A percentile compares a stretch with the other conserved stretches of the same genome.
Evolutionary conservation across 2,888 invertebrate genomes (phyloP).

Genomic region (Hartigia nigra): DNA sequence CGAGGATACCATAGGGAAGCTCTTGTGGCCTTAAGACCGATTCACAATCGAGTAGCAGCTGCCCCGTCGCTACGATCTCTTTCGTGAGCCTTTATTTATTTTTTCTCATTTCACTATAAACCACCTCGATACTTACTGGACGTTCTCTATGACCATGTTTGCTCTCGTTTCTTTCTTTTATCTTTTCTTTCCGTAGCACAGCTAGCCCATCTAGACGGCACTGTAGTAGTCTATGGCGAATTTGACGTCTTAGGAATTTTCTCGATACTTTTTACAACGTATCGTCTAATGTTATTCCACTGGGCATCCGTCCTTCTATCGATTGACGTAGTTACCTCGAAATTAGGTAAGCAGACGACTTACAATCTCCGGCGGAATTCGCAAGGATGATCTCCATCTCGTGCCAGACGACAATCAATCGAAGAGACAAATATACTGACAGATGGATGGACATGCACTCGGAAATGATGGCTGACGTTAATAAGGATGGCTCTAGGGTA

Average conservation of each 20-base stretch:
- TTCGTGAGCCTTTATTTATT: neutral
- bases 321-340: neutral
- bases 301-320: neutral
- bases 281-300: neutral
- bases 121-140: neutral
- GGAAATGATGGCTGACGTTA: neutral
- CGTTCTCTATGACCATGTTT: conserved; percentile 27
- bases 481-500: neutral
- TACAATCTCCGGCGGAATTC: neutral
- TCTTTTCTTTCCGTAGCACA: too few species aligned
- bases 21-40: neutral
- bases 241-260: too few species aligned
- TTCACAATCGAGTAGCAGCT: neutral
- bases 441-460: neutral
- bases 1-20: conserved; percentile 36
- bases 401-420: neutral
- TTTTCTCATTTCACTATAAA: neutral
- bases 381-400: neutral
- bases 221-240: too few species aligned
- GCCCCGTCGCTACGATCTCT: neutral
- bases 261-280: neutral
- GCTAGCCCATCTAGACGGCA: too few species aligned
- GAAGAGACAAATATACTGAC: neutral
- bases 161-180: conserved; percentile 25
- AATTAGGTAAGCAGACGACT: neutral